Evolutionary conservation across 2,888 invertebrate species (phyloP).

Genomic region (Apamea monoglypha): DNA sequence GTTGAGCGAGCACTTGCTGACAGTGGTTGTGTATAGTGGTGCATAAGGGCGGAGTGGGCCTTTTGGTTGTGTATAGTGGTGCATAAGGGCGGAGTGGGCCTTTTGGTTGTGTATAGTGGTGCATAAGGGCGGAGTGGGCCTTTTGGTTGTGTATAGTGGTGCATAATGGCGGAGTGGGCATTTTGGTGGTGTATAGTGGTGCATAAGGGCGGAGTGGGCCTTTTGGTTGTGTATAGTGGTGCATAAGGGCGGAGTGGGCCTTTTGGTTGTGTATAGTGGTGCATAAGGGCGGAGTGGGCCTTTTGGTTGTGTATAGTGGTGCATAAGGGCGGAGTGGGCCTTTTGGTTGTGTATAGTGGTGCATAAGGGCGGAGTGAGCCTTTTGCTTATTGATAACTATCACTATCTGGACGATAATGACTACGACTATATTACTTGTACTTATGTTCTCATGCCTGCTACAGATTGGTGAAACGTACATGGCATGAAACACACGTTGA

Average conservation of each 20-base stretch:
- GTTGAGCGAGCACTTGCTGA: constrained; percentile 29
- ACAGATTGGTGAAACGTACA: background rate
- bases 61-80: no score
- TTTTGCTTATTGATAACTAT: background rate
- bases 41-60: background rate
- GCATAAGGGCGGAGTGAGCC: background rate
- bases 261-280: background rate
- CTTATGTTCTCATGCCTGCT: background rate
- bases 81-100: background rate
- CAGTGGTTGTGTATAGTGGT: background rate
- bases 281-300: no score
- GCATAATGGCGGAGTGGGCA: background rate
- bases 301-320: background rate
- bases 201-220: background rate
- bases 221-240: background rate
- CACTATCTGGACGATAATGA: background rate
- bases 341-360: background rate
- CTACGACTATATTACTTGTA: background rate
- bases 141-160: no score
- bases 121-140: background rate
- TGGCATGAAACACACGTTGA: background rate
- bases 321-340: no score
- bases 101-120: no score
- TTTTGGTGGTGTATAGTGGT: no score
- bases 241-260: no score